These are phyloP conservation scores for Perca flavescens DNA, from an alignment of 2,113 vertebrate species.

Conservation along the genomic window DNA sequence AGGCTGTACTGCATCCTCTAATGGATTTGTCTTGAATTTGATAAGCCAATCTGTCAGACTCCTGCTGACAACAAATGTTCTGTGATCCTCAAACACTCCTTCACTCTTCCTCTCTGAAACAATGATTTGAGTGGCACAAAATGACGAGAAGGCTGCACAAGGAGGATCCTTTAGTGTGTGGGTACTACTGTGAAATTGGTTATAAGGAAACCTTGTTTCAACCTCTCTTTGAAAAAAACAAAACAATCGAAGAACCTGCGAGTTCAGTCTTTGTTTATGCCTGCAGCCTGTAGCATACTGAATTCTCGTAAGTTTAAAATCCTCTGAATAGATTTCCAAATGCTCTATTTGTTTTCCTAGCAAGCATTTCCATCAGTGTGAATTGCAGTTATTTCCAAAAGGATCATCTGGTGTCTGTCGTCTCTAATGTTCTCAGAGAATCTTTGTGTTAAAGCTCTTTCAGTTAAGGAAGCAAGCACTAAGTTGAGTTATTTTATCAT, in stretches of 20 bases:
- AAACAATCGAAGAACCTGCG: slow-evolving; percentile 54
- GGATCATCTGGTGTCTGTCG: neutral
- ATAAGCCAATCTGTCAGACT: slow-evolving; percentile 40
- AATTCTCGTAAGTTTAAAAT: slow-evolving; percentile 53
- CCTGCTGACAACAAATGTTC: slow-evolving; percentile 28
- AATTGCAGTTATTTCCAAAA: slow-evolving; percentile 15
- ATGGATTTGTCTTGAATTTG: slow-evolving; percentile 11
- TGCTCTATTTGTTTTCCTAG: slow-evolving; percentile 53
- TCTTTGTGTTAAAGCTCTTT: neutral
- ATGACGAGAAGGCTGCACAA: slow-evolving; percentile 26
- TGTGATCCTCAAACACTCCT: slow-evolving; percentile 15
- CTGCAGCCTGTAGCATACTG: slow-evolving; percentile 58
- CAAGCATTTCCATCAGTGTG: slow-evolving; percentile 20
- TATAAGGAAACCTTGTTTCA: slow-evolving; percentile 37
- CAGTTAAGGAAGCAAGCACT: neutral
- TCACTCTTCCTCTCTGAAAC: slow-evolving; percentile 21
- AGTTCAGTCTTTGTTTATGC: slow-evolving; percentile 65
- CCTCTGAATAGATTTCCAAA: slow-evolving; percentile 60
- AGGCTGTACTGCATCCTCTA: neutral
- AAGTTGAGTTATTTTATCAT: neutral
- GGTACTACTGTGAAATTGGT: neutral
- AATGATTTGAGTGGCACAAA: slow-evolving; percentile 45
- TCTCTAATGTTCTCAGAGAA: slow-evolving; percentile 17
- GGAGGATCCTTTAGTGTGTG: slow-evolving; percentile 5
- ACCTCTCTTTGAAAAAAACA: slow-evolving; percentile 52